Evolutionary conservation across 2,888 invertebrate genomes (phyloP), one percentile per base, ranked within the genome.

Genomic region (Ornithoptera alexandrae): DNA sequence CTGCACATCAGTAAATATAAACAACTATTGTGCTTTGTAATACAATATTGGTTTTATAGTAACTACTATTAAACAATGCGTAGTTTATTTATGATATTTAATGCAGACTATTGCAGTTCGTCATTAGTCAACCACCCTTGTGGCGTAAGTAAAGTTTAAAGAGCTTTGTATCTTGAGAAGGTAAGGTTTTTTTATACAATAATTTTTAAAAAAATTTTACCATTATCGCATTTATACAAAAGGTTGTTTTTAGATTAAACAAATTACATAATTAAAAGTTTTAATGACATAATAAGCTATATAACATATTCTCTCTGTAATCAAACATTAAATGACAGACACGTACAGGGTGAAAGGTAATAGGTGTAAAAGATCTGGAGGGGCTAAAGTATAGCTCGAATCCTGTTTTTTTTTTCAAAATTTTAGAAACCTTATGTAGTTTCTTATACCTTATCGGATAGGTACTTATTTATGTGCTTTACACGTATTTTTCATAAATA

Each of bases 1-100:
- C 77, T 76, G 79, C 79, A 81, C 85, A 83, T 88, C 86, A 86
- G 89, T 90, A 88, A 88, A 90, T 84, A 89, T 74, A 81, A 81
- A 84, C 85, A 89, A 86, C 84, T 80, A 83, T 81, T 82, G 78
- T 80, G 80, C 84, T 84, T 85, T 71, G 72, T 77, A 75, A 74
- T 77, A 79, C 79, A 82, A 83, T 85, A 82, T 86, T 77, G 84
- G 84, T 84, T 81, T 81, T 78, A 81, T 80, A 84, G 81, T 74
- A 77, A 77, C 77, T 84, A 86, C 84, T 57, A 88, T 86, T 85
- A 86, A 87, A 86, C 86, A 86, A 78, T 80, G 80, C 76, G 83
- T 87, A 84, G 84, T 85, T 76, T 77, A 90, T 90, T 90, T 90
- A 90, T 90, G 80, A 81, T 74, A 65, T 71, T 61, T 58, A 18